Evolutionary conservation across 2,888 invertebrate genomes (phyloP).

Genomic region (Megaustenia siamemsis): DNA sequence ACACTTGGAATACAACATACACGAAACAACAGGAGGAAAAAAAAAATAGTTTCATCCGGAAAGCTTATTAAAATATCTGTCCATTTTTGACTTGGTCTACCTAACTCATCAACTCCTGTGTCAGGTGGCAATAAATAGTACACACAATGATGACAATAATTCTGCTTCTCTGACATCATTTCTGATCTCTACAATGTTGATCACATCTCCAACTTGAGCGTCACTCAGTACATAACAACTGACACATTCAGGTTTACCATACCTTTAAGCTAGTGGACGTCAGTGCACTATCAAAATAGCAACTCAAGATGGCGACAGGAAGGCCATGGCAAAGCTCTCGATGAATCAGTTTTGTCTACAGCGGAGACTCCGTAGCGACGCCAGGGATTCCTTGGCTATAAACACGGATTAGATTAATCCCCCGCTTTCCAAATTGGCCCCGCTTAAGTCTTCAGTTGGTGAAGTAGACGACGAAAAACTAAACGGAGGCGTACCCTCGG

Average conservation of each 20-base stretch:
- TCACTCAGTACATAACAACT: neutral
- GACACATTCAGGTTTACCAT: slow-evolving; percentile 17
- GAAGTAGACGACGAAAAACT: neutral
- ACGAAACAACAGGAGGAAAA: too few species aligned
- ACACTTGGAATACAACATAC: too few species aligned
- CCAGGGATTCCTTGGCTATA: neutral
- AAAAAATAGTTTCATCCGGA: too few species aligned
- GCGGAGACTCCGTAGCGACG: slow-evolving; percentile 25
- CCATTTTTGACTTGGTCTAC: too few species aligned
- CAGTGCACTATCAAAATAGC: slow-evolving; percentile 17
- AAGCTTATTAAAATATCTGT: too few species aligned
- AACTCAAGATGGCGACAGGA: slow-evolving; percentile 47
- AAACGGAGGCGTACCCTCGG: neutral
- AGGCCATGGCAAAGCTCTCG: neutral
- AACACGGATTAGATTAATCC: slow-evolving; percentile 50
- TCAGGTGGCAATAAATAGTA: too few species aligned
- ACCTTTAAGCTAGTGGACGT: slow-evolving; percentile 4
- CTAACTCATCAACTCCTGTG: too few species aligned
- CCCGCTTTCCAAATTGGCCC: slow-evolving; percentile 40
- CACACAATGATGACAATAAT: too few species aligned
- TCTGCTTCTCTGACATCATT: neutral
- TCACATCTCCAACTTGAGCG: neutral
- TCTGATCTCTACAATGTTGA: neutral
- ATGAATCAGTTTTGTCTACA: slow-evolving; percentile 43
- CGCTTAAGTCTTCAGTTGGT: neutral